Base-by-base conservation (phyloP, 2,113 vertebrate species). In the Glaucidium brasilianum region DNA sequence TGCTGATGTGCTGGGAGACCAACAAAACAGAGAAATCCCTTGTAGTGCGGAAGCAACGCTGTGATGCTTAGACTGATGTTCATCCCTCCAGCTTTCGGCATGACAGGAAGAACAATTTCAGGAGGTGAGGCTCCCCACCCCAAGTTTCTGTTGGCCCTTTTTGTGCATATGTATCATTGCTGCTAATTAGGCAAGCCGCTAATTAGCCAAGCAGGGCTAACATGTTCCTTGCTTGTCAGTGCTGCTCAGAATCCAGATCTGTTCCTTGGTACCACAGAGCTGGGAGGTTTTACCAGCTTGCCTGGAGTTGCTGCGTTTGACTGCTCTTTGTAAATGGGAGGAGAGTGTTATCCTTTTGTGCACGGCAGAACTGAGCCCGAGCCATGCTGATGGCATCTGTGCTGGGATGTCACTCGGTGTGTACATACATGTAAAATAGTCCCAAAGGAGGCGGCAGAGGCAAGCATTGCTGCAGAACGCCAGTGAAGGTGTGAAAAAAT, bases 331-430 rank as follows among this genome's bases (percentile, higher is more conserved):
- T 53, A 76, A 85, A 87, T 47, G 69, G 29, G 50, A 76, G 66
- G 52, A 49, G n/a, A 71, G 27, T 5, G 9, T 92, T 94, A 64
- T 78, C 56, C 35, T 91, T 68, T 41, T 53, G 35, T 85, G 55
- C 0, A 0, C 53, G 52, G 73, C 5, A 11, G 47, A 89, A 26
- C 23, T 43, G 41, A 94, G 76, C 35, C 92, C n/a, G 52, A 92
- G 37, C 80, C 45, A 10, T 0, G 0, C 58, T 76, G 88, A 58
- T n/a, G n/a, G n/a, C n/a, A n/a, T n/a, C n/a, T n/a, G n/a, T 0
- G 2, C 75, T 72, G 81, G 66, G 89, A 81, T 87, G 79, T 55
- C 64, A 27, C 66, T 72, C 15, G 10, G 23, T 0, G 0, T 89
- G 68, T 92, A 41, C 29, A 8, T 92, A 41, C 29, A 8, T 55